Conservation (phyloP, 2,113 vertebrate species). For the Oryzias curvinotus region DNA sequence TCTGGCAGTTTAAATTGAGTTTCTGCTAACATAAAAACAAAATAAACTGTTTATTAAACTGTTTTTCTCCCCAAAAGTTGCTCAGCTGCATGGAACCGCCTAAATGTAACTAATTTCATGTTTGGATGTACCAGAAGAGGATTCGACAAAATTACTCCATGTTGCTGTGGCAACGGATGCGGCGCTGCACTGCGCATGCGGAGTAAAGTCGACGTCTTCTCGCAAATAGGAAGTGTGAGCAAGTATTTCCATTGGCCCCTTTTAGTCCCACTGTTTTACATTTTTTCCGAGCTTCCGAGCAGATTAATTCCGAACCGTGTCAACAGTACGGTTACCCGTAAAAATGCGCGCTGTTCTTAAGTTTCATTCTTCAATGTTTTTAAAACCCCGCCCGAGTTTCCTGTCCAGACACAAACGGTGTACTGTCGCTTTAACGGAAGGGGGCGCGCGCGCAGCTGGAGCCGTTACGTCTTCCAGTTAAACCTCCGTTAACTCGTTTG, state of each 20-base stretch:
- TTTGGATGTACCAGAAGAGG: neutral
- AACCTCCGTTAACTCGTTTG: conserved; percentile 62
- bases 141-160: neutral
- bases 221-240: conserved; percentile 58
- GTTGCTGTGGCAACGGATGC: conserved; percentile 49
- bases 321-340: no score
- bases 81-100: no score
- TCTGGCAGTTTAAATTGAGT: no score
- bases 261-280: neutral
- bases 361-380: neutral
- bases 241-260: conserved; percentile 50
- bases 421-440: conserved; percentile 64
- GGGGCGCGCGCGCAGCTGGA: conserved; percentile 36
- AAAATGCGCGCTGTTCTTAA: neutral
- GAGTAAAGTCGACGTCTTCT: conserved; percentile 7
- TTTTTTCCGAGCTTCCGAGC: no score
- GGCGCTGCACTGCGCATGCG: conserved; percentile 47
- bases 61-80: no score
- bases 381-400: neutral
- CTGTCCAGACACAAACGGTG: neutral
- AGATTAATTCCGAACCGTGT: no score
- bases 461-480: conserved; percentile 21
- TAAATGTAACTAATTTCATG: no score
- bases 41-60: no score
- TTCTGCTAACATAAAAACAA: no score